Evolutionary conservation across 1,140 invertebrate genomes (phyloP), one percentile per base, ranked within the genome.

Genomic region (Atta texana): DNA sequence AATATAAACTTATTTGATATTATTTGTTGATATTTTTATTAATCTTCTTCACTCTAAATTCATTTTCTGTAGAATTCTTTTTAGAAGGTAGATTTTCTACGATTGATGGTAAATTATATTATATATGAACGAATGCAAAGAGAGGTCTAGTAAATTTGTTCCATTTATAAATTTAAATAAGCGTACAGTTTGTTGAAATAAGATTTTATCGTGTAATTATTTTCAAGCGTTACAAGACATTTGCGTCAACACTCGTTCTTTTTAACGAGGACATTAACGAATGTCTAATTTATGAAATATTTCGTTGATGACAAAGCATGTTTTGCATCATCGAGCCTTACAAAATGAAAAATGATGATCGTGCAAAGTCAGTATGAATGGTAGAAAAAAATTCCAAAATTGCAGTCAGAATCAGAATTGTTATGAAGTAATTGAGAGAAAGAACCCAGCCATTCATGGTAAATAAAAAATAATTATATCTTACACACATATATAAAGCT

Each of bases 401-500:
- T 88, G 75, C 86, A 85, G 77, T 88, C 74, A 86, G 77, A 89
- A 90, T 90, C 75, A 86, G 81, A 89, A 90, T 90, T 71, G 63
- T 90, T 89, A 63, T 90, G 87, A 90, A 66, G 78, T 88, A 89
- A 91, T 90, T 31, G 78, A 88, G 18, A 87, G 12, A 69, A 12
- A 68, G 44, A 87, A 88, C 87, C 78, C 82, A 86, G 81, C 88
- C 82, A 80, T 87, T 88, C 87, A 87, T 92, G 88, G 90, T n/a
- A 91, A 86, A 92, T 90, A 92, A 91, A 91, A 85, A 92, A 91
- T 93, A 93, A 93, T 91, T 89, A 89, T 92, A 93, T 88, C 90
- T 93, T 93, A 94, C 93, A 93, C 76, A 81, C 34, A 18, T 93
- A 92, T 89, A 91, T 94, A 95, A 93, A 94, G 94, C 94, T 95